phyloP scores from a whole-genome alignment of 2,797 vertebrate genomes.

The Naso thynnoides region DNA sequence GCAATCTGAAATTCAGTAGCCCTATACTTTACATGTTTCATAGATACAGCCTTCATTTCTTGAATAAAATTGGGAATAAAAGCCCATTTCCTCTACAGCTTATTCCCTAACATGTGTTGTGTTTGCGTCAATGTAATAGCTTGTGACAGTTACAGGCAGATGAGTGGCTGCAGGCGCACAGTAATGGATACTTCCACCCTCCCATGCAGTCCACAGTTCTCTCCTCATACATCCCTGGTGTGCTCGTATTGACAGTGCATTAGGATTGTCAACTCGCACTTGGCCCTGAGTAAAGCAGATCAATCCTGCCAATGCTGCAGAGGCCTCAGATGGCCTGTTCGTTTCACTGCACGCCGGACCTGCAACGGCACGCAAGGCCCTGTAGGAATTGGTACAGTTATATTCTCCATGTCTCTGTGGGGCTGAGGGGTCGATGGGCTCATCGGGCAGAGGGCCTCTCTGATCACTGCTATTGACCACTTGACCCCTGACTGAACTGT shows the following conservation, averaged over 20 bases:
- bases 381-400: conserved; percentile 46
- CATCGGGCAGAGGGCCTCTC: conserved; percentile 40
- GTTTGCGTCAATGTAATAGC: conserved; percentile 21
- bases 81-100: not conserved
- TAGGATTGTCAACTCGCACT: conserved; percentile 44
- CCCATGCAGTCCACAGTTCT: conserved; percentile 21
- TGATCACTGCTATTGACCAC: conserved; percentile 62
- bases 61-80: conserved; percentile 27
- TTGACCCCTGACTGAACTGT: conserved; percentile 57
- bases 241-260: conserved; percentile 53
- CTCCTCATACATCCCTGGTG: conserved; percentile 34
- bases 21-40: not conserved
- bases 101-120: conserved; percentile 20
- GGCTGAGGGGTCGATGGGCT: conserved; percentile 58
- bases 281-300: conserved; percentile 61
- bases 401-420: conserved; percentile 70
- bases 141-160: conserved; percentile 45
- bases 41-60: not conserved
- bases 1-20: not conserved
- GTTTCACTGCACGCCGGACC: conserved; percentile 1
- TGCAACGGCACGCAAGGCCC: conserved; percentile 1
- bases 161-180: conserved; percentile 37
- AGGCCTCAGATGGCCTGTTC: conserved; percentile 18
- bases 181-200: conserved; percentile 48
- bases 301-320: conserved; percentile 33